Conservation (phyloP, 2,113 vertebrate genomes). For the Microtus pennsylvanicus region DNA sequence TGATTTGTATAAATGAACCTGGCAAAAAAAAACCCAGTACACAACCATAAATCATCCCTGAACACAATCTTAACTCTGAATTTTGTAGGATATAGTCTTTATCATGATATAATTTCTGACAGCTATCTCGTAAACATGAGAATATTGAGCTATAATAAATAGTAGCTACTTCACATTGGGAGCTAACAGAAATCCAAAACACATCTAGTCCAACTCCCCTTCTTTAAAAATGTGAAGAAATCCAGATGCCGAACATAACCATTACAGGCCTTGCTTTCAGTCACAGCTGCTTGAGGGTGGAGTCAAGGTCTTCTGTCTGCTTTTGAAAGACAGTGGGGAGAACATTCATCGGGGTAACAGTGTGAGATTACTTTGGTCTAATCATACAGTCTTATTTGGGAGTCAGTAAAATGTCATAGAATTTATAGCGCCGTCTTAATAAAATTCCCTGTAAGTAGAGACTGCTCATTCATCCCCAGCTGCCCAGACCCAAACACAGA, state of each 20-base stretch:
- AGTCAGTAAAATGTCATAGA: conserved; percentile 9
- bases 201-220: not conserved
- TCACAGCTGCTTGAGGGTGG: not conserved
- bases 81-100: conserved; percentile 37
- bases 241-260: not conserved
- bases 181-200: conserved; percentile 32
- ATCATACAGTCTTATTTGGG: not conserved
- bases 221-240: conserved; percentile 42
- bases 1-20: conserved; percentile 46
- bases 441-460: not conserved
- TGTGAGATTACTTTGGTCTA: not conserved
- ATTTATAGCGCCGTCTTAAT: not conserved
- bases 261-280: not conserved
- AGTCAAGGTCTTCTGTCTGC: not conserved
- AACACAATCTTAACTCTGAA: not conserved
- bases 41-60: conserved; percentile 32
- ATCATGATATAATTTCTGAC: conserved; percentile 30
- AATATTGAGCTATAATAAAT: conserved; percentile 7
- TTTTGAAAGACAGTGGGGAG: not conserved
- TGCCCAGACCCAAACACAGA: no score
- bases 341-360: not conserved
- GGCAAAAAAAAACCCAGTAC: not conserved
- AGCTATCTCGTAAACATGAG: conserved; percentile 46
- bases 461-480: no score
- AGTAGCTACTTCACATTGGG: conserved; percentile 16